These are phyloP conservation scores for Sphenodon punctatus DNA, from an alignment of 2,797 vertebrate genomes.

Conservation along the genomic window DNA sequence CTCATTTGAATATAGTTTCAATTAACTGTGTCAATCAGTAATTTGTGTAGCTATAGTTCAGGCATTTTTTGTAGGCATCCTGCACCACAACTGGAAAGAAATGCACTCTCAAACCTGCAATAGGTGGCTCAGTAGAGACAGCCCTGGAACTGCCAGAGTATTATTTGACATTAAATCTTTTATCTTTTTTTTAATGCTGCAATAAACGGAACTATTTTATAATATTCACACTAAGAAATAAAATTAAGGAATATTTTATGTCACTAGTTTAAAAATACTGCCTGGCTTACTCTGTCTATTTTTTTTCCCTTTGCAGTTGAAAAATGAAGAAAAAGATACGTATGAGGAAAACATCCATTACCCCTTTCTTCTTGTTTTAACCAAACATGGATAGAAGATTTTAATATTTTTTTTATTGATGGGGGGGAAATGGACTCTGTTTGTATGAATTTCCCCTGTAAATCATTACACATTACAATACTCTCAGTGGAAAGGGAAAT, in stretches of 20 bases:
- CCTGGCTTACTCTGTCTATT: slow-evolving; percentile 56
- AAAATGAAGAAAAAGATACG: slow-evolving; percentile 84
- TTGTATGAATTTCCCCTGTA: background rate
- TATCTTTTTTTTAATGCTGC: slow-evolving; percentile 2
- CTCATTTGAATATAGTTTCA: slow-evolving; percentile 23
- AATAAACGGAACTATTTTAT: background rate
- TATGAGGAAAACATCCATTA: slow-evolving; percentile 97
- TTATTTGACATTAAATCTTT: slow-evolving; percentile 2
- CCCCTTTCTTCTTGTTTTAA: slow-evolving; percentile 89
- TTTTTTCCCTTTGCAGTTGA: slow-evolving; percentile 84
- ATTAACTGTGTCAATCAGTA: background rate
- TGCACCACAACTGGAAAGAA: background rate
- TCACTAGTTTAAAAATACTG: slow-evolving; percentile 39
- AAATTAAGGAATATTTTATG: slow-evolving; percentile 14
- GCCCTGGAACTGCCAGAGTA: background rate
- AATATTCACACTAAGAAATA: background rate
- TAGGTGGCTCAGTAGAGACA: background rate
- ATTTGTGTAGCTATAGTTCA: background rate
- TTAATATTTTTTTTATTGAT: background rate
- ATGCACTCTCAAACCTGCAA: background rate
- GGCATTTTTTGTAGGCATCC: background rate
- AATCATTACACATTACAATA: slow-evolving; percentile 1
- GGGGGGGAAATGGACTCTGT: slow-evolving; percentile 16
- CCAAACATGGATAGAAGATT: slow-evolving; percentile 75
- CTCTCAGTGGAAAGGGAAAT: background rate